Evolutionary conservation across 2,113 vertebrate genomes (phyloP).

Genomic region (Pterophyllum scalare): DNA sequence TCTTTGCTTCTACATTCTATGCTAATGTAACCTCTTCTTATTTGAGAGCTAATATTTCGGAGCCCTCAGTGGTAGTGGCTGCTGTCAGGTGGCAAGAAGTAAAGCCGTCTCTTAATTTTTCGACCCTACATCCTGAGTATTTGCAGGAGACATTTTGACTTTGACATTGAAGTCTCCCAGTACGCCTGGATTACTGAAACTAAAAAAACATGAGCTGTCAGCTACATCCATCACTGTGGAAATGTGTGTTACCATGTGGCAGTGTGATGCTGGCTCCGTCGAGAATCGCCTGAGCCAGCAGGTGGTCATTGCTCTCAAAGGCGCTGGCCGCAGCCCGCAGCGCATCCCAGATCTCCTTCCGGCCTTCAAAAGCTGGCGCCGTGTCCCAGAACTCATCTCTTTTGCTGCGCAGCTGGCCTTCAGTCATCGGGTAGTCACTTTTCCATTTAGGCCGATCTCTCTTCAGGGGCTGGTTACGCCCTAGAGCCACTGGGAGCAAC

Average conservation of each 20-base stretch:
- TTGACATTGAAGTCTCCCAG: neutral
- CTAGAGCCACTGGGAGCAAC: conserved; percentile 88
- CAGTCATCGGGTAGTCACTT: conserved; percentile 99
- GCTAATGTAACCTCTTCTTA: neutral
- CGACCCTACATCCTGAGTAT: neutral
- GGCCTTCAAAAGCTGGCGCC: conserved; percentile 95
- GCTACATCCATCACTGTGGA: neutral
- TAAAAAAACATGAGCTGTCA: neutral
- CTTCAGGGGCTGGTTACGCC: conserved; percentile 97
- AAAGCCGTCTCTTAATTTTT: neutral
- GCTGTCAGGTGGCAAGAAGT: neutral
- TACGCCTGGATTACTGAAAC: neutral
- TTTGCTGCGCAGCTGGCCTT: conserved; percentile 97
- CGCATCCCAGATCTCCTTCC: conserved; percentile 98
- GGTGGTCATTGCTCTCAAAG: conserved; percentile 96
- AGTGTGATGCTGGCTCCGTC: conserved; percentile 97
- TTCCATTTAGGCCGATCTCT: conserved; percentile 99
- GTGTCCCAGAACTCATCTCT: conserved; percentile 99
- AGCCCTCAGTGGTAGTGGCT: neutral
- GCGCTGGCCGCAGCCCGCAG: conserved; percentile 94
- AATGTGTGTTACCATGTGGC: conserved; percentile 87
- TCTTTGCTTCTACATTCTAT: neutral
- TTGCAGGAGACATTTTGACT: neutral
- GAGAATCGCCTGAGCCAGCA: conserved; percentile 97
- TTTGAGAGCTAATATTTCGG: neutral